Evolutionary conservation across 2,888 invertebrate genomes (phyloP), one percentile per base, ranked within the genome.

Genomic region (Acleris cristana): DNA sequence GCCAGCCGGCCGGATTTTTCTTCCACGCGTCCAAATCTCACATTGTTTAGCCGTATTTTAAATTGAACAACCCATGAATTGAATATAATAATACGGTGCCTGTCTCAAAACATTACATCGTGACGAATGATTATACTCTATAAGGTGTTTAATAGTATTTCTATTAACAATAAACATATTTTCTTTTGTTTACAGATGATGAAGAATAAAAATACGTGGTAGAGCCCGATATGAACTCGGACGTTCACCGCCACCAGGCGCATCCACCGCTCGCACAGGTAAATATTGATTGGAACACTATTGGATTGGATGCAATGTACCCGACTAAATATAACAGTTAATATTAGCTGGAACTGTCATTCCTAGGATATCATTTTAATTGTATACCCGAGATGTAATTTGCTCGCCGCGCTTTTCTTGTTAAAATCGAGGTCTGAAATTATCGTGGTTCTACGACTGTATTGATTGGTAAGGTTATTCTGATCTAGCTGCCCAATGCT

Each of bases 211-310:
- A 81, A 74, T 81, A 78, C 76, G 79, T 85, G 82, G 84, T 87
- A 85, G 88, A 84, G 82, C 73, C 79, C 86, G 90, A 85, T 79
- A 92, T 92, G 92, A 92, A 92, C 88, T 92, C 92, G 80, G 92
- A 92, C 89, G 88, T 92, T 76, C 92, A 92, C 72, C 91, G 92
- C 76, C 92, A 92, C 77, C 92, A 92, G 87, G 91, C 92, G 80
- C 92, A 92, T 83, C 90, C 91, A 85, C 91, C 92, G 81, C 85
- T 92, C 72, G 88, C 89, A 76, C 92, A 92, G 91, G 92, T 92
- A 88, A 60, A 48, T 65, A 53, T 62, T 21, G 10, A n/a, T 49
- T 6, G 26, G 21, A 16, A n/a, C 3, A n/a, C 18, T 10, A 48
- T 40, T 30, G 10, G 30, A 48, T 55, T 30, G 10, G 30, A 54